These are phyloP conservation scores for Tetramorium parvispinum DNA, from an alignment of 1,140 invertebrate species.

Conservation along the genomic window DNA sequence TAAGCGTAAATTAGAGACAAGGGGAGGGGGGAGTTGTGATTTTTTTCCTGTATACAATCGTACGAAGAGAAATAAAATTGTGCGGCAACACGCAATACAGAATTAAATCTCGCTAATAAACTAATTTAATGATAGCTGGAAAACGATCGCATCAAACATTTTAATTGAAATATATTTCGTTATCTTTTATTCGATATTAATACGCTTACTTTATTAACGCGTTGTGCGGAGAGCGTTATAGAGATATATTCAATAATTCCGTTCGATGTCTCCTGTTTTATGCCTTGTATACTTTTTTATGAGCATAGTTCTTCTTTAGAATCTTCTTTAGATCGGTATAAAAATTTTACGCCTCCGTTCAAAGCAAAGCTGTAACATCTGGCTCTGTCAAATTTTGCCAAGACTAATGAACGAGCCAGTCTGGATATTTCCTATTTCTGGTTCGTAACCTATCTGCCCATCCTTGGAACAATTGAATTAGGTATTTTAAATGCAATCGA, in stretches of 20 bases:
- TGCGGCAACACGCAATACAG: neutral
- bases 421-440: neutral
- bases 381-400: conserved; percentile 17
- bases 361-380: neutral
- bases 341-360: conserved; percentile 37
- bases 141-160: conserved; percentile 2
- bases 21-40: neutral
- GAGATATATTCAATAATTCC: neutral
- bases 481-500: conserved; percentile 78
- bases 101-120: conserved; percentile 32
- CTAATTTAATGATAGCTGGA: neutral
- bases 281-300: conserved; percentile 17
- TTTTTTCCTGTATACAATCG: neutral
- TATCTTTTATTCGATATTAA: conserved; percentile 7
- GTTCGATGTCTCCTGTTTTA: conserved; percentile 34
- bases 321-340: conserved; percentile 16
- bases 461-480: conserved; percentile 66
- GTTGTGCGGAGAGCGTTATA: neutral
- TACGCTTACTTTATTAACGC: conserved; percentile 1
- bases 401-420: neutral
- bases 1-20: neutral
- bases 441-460: neutral
- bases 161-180: neutral
- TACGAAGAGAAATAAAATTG: neutral
- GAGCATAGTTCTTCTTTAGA: neutral